Conservation (phyloP, 2,888 invertebrate species). For the Resseliella maxima region DNA sequence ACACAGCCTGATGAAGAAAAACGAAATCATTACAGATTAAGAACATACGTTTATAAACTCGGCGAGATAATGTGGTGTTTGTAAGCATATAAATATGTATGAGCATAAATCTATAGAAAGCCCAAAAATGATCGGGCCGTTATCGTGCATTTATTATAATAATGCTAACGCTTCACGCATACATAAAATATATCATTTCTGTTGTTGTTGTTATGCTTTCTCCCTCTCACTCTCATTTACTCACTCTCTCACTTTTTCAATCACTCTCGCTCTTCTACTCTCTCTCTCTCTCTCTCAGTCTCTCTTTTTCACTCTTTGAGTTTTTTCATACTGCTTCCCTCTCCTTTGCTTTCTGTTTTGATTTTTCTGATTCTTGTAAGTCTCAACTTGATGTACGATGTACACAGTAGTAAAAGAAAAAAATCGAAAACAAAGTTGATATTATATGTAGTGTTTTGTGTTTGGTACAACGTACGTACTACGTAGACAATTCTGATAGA, state of each 20-base stretch:
- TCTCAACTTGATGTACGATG: conserved; percentile 1
- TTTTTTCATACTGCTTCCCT: neutral
- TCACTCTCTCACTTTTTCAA: neutral
- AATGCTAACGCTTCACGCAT: conserved; percentile 51
- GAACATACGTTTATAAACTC: conserved; percentile 45
- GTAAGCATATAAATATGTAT: conserved; percentile 41
- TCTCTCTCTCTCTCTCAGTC: neutral
- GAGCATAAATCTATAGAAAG: conserved; percentile 51
- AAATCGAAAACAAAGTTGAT: neutral
- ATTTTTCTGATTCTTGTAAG: neutral
- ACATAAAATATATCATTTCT: conserved; percentile 45
- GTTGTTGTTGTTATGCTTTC: neutral
- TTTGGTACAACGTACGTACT: neutral
- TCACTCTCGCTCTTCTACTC: neutral
- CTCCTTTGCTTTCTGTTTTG: neutral
- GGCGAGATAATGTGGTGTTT: neutral
- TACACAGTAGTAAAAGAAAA: conserved; percentile 33
- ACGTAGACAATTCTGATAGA: conserved; percentile 41
- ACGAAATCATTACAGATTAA: conserved; percentile 53
- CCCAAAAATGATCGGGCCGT: conserved; percentile 43
- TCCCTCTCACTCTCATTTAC: neutral
- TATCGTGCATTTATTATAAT: conserved; percentile 53
- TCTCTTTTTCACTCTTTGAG: neutral
- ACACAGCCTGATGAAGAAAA: neutral
- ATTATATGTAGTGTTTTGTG: conserved; percentile 34